A percentile compares a stretch with the other conserved stretches of the same genome.
Conservation (phyloP, 2,888 invertebrate genomes). For the Drosophila glabriapex region DNA sequence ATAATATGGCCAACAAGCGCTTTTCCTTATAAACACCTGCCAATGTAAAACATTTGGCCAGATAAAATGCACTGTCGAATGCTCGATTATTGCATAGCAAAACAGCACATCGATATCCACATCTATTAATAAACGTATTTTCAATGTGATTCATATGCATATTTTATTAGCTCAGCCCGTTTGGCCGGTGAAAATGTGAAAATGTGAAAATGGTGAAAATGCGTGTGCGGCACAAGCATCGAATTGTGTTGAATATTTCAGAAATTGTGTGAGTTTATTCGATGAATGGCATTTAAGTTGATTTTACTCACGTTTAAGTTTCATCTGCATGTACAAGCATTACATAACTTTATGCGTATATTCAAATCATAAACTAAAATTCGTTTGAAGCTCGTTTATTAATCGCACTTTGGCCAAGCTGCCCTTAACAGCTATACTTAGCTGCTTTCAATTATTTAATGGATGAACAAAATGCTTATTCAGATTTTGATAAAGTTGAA, state of each 20-base stretch:
- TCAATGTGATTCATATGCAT: slow-evolving; percentile 60
- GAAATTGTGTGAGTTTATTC: slow-evolving; percentile 9
- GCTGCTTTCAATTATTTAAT: background rate
- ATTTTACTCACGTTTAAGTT: background rate
- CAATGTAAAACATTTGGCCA: slow-evolving; percentile 17
- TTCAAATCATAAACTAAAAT: background rate
- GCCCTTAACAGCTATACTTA: background rate
- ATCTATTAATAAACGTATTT: slow-evolving; percentile 75
- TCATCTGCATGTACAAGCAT: background rate
- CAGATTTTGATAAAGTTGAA: background rate
- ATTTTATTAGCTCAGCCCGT: slow-evolving; percentile 53
- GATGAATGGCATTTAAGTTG: slow-evolving; percentile 13
- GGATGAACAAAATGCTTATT: background rate
- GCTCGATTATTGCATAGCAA: slow-evolving; percentile 34
- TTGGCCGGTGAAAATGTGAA: background rate
- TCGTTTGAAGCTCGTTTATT: background rate
- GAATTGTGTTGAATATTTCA: slow-evolving; percentile 33
- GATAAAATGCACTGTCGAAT: slow-evolving; percentile 36
- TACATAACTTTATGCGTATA: background rate
- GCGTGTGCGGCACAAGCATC: slow-evolving; percentile 1
- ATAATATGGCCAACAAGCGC: slow-evolving; percentile 22
- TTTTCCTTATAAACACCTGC: slow-evolving; percentile 43
- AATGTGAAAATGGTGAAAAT: slow-evolving; percentile 2
- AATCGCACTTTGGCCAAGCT: background rate
- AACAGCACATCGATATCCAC: slow-evolving; percentile 23